Evolutionary conservation across 2,113 vertebrate genomes (phyloP).

Genomic region (Pelecanus crispus): DNA sequence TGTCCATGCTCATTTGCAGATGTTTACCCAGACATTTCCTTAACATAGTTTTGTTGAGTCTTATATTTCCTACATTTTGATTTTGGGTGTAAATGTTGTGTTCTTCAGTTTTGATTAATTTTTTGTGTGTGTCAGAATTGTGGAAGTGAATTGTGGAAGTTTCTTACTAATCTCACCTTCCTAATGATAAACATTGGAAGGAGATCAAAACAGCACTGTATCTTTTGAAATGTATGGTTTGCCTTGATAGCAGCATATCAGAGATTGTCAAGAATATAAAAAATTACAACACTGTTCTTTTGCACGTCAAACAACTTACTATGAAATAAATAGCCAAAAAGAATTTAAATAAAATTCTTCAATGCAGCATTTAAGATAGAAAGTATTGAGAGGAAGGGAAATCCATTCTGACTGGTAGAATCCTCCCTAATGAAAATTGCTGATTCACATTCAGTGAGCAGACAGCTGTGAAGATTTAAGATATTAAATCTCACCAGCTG

Average conservation of each 20-base stretch:
- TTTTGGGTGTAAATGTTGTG: background rate
- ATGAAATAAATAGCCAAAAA: background rate
- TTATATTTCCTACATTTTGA: slow-evolving; percentile 19
- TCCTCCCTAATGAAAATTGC: background rate
- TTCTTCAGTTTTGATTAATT: background rate
- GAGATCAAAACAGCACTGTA: background rate
- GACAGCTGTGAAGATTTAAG: background rate
- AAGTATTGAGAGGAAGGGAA: background rate
- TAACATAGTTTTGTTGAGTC: background rate
- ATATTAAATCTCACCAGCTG: background rate
- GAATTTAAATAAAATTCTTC: background rate
- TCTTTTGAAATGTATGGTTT: background rate
- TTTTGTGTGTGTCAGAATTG: background rate
- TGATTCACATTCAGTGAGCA: background rate
- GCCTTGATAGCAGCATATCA: background rate
- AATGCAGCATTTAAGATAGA: background rate
- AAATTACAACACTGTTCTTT: background rate
- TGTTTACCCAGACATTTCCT: slow-evolving; percentile 27
- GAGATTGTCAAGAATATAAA: background rate
- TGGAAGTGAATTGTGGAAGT: background rate
- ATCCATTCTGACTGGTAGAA: background rate
- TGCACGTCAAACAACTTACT: background rate
- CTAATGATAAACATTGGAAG: background rate
- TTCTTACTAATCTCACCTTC: background rate
- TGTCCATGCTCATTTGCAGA: background rate